A percentile compares a stretch with the other conserved stretches of the same genome.
These are phyloP conservation scores for Pachypsylla venusta DNA, from an alignment of 1,140 invertebrate genomes.

Conservation along the genomic window DNA sequence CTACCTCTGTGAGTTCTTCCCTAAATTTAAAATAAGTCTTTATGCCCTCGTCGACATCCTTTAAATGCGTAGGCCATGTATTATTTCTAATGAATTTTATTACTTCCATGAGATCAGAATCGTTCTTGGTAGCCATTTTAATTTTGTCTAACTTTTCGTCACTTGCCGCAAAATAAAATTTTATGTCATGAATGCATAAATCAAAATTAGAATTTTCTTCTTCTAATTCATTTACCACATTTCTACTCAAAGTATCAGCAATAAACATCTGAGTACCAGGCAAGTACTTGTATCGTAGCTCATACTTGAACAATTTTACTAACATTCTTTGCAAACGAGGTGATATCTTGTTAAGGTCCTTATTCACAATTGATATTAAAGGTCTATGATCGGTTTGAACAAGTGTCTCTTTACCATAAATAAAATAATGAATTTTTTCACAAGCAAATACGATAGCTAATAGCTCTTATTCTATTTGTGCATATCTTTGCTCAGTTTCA, in stretches of 20 bases:
- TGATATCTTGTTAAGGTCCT: slow-evolving; percentile 29
- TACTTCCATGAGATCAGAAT: no score
- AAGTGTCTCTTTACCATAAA: slow-evolving; percentile 25
- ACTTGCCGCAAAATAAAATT: no score
- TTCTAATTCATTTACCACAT: no score
- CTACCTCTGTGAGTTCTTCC: slow-evolving; percentile 12
- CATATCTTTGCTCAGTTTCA: slow-evolving; percentile 28
- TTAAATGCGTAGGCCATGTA: no score
- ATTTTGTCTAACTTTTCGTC: no score
- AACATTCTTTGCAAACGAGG: slow-evolving; percentile 29
- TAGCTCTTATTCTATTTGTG: slow-evolving; percentile 32
- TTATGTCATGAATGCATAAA: no score
- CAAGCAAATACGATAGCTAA: slow-evolving; percentile 27
- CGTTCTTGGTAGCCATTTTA: not conserved
- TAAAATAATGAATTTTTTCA: slow-evolving; percentile 27
- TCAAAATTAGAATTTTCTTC: no score
- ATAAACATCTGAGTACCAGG: slow-evolving; percentile 15
- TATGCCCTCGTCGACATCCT: no score
- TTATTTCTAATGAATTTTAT: no score
- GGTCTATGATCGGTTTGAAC: slow-evolving; percentile 33
- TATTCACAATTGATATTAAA: slow-evolving; percentile 29
- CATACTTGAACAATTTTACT: slow-evolving; percentile 29
- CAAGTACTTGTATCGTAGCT: slow-evolving; percentile 29
- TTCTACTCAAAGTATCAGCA: slow-evolving; percentile 12
- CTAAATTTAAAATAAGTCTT: slow-evolving; percentile 14